Evolutionary conservation across 1,140 invertebrate species (phyloP), one percentile per base, ranked within the genome.

Genomic region (Cotesia vestalis): DNA sequence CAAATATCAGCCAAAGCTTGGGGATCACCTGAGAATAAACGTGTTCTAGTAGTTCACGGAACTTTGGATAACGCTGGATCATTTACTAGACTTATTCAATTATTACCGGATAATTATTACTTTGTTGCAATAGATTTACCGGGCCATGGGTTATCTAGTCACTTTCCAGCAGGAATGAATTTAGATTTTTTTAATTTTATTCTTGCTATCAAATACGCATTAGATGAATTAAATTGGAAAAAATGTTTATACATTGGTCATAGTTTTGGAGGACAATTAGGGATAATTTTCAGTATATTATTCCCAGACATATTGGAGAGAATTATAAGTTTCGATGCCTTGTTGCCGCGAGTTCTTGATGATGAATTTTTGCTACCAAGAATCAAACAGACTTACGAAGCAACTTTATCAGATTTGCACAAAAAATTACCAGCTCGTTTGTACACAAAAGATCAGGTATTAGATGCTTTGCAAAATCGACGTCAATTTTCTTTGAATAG

Each of bases 91-190:
- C 83, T 94, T 4, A 86, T 92, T 51, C 83, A 88, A 17, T 73
- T 89, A 12, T 82, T 94, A 55, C 90, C 91, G 3, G 76, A 81
- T 57, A 77, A 84, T 2, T 90, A 88, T 76, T 91, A 90, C 74
- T 91, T 91, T 72, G 88, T 93, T 4, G 88, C 88, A 77, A 83
- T 93, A 36, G 92, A 94, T 80, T 84, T 93, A 72, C 92, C 92
- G 4, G 91, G 91, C 2, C 92, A 94, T 84, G 93, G 93, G 2
- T 84, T 83, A 9, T 94, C 92, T 4, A 90, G 90, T 66, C 87
- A 88, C 52, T 89, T 90, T 69, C 89, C 90, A 66, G 66, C 78
- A 11, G 90, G 90, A 52, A 59, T 86, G 60, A 76, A 82, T 3
- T 80, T 91, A 35, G 79, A 88, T 27, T 85, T 77, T 57, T 76